Evolutionary conservation across 2,797 vertebrate genomes (phyloP).

Genomic region (Oreochromis mossambicus): DNA sequence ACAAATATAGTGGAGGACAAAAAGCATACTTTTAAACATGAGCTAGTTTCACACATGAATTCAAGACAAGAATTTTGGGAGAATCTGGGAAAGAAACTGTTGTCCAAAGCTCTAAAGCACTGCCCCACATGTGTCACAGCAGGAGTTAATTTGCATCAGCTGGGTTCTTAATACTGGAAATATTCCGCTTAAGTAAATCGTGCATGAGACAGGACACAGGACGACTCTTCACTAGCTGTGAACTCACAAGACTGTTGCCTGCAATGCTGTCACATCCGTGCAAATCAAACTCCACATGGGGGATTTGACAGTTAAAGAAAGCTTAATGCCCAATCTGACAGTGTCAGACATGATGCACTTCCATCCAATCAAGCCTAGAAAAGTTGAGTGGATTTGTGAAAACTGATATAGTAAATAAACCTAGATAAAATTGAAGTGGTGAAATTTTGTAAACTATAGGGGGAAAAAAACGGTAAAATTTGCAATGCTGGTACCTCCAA

Average conservation of each 20-base stretch:
- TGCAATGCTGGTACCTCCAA: neutral
- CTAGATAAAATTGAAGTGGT: neutral
- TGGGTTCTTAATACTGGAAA: neutral
- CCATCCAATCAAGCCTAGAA: neutral
- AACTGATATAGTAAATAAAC: neutral
- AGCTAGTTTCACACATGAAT: neutral
- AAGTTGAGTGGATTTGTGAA: neutral
- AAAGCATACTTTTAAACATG: neutral
- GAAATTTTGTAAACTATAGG: neutral
- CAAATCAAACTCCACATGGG: neutral
- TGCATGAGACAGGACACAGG: neutral
- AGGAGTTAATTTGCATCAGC: rapidly evolving
- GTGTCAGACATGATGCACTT: neutral
- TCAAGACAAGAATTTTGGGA: neutral
- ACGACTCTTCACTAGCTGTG: neutral
- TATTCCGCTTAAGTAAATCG: neutral
- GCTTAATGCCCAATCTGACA: neutral
- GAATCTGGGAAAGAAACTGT: neutral
- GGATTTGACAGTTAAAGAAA: neutral
- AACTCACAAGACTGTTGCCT: neutral
- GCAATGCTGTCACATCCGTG: neutral
- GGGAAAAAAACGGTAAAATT: neutral
- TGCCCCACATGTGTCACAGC: neutral
- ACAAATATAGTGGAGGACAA: neutral
- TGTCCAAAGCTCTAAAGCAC: neutral